Base-by-base conservation (phyloP, 2,888 invertebrate species). In the Amiota mariae region DNA sequence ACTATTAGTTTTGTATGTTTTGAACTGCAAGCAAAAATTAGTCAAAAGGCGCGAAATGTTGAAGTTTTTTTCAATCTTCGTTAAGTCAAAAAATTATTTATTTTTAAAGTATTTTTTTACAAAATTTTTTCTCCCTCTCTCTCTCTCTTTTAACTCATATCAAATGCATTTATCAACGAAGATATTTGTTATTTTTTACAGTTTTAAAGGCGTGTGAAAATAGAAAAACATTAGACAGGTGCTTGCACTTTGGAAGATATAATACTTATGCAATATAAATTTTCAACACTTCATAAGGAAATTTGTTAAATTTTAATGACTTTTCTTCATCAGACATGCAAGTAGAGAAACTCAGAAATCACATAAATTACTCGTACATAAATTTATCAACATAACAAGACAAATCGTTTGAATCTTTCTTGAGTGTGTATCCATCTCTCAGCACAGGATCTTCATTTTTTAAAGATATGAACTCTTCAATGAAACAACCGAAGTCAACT, bases 1-100 rank as follows among this genome's bases (percentile, higher is more conserved):
- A n/a, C n/a, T n/a, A 2, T 36, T 74, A 80, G 80, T 78, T 80
- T 74, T 78, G 75, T 75, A 70, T 72, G 48, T 36, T 63, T 8
- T 61, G 8, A 12, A n/a, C 36, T 24, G 8, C 67, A 46, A 67
- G 72, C 59, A 76, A 77, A 80, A 78, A 78, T 68, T 47, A 36
- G 36, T 36, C 36, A 36, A 36, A 76, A 74, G 75, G 75, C 63
- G 72, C 68, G 61, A 71, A 51, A 47, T 47, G 49, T 10, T 51
- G 46, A 63, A 63, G 63, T 63, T 24, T 36, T 63, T 63, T 24
- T 59, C 18, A n/a, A 2, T 54, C n/a, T 2, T 54, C n/a, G 54
- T 54, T 12, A n/a, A n/a, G 12, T 12, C n/a, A n/a, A 54, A n/a
- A n/a, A 54, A n/a, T 54, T 1, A n/a, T n/a, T n/a, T 54, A 54